Evolutionary conservation across 2,797 vertebrate genomes (phyloP).

Genomic region (Brotula barbata): DNA sequence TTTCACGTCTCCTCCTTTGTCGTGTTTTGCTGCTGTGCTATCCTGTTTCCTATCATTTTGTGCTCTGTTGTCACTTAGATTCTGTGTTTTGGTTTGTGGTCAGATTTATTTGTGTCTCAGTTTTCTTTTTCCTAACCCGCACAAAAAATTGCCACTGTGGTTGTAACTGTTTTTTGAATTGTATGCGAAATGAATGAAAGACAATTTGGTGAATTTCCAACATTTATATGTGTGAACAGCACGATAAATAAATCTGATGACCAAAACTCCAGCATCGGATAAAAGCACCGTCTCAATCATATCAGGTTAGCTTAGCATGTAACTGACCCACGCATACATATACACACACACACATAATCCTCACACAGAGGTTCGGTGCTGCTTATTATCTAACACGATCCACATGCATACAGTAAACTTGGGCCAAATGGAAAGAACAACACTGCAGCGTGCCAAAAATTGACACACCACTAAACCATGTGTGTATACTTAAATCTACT

Average conservation of each 20-base stretch:
- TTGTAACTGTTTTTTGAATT: slow-evolving; percentile 1
- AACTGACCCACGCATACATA: background rate
- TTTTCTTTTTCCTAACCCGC: no score
- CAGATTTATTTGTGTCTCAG: slow-evolving; percentile 1
- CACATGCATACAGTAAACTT: slow-evolving; percentile 14
- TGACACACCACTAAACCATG: slow-evolving; percentile 44
- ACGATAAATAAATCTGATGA: slow-evolving; percentile 16
- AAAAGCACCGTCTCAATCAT: background rate
- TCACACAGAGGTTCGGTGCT: background rate
- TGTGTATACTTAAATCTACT: slow-evolving; percentile 53
- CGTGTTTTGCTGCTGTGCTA: background rate
- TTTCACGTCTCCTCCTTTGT: no score
- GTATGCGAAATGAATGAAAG: background rate
- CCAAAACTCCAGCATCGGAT: slow-evolving; percentile 1
- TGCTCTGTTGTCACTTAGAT: background rate
- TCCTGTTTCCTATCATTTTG: background rate
- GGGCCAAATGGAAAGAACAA: slow-evolving; percentile 42
- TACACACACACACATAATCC: slow-evolving; percentile 1
- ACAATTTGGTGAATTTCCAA: background rate
- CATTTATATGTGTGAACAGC: background rate
- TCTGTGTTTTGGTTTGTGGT: background rate
- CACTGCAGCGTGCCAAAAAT: slow-evolving; percentile 32
- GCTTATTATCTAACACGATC: slow-evolving; percentile 36
- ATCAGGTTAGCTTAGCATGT: background rate
- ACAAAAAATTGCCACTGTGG: background rate